Evolutionary conservation across 2,113 vertebrate genomes (phyloP), one percentile per base, ranked within the genome.

Genomic region (Eptatretus burgeri): DNA sequence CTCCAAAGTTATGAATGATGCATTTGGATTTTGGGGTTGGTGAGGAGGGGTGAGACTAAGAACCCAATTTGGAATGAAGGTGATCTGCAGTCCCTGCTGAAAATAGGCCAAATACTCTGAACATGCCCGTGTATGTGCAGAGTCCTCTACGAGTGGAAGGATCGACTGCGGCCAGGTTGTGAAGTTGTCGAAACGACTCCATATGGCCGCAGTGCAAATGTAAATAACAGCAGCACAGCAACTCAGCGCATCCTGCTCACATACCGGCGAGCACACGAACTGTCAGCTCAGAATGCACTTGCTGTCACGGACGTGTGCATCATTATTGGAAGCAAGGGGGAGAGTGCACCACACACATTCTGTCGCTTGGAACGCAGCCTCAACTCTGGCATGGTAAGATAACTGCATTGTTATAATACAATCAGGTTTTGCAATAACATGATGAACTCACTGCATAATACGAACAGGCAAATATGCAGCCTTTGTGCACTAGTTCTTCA

Each of bases 331-430:
- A 98, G 78, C 74, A 98, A 98, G 74, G 87, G 85, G 49, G 91
- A 98, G 74, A 86, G 76, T 0, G 84, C 89, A 49, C 91, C 89
- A 51, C 91, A 98, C 66, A 94, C 91, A 2, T 98, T 98, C 70
- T 94, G 89, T 70, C 95, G 85, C 72, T 81, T 95, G 69, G 87
- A 95, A 69, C 93, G 86, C 74, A 98, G 95, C 73, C 84, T 98
- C 68, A 98, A 98, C 68, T 82, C 82, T 67, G 89, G 87, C 70
- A 85, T 98, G 89, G 91, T 94, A 63, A 75, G 82, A 41, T 41
- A 41, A 41, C 3, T 41, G 27, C 27, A n/a, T n/a, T n/a, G n/a
- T n/a, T n/a, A n/a, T n/a, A n/a, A n/a, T n/a, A n/a, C n/a, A n/a
- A n/a, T n/a, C n/a, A 41, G 27, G 7, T 41, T 41, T 41, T 41